These are phyloP conservation scores for Allolobophora icterica DNA, from an alignment of 2,888 invertebrate species.

Conservation along the genomic window DNA sequence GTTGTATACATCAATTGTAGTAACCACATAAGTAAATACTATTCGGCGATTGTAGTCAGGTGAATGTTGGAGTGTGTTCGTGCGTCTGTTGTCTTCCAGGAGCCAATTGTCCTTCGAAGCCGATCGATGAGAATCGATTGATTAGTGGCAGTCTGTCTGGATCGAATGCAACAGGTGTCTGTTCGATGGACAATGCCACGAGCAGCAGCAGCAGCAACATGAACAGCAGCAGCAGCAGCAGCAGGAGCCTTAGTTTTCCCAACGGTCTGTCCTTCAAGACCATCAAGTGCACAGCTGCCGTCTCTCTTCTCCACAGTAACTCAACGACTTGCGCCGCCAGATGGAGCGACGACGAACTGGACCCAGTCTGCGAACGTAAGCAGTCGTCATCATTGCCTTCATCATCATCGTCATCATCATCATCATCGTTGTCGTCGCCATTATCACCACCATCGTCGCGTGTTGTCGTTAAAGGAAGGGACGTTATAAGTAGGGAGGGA, in stretches of 20 bases:
- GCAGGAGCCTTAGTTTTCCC: not conserved
- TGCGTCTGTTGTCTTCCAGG: not conserved
- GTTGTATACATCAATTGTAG: too few species aligned
- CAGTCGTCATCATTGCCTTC: not conserved
- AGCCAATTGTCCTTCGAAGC: not conserved
- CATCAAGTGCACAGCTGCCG: not conserved
- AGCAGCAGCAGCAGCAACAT: too few species aligned
- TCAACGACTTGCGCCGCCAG: not conserved
- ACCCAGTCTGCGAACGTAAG: conserved; percentile 1
- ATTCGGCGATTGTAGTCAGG: not conserved
- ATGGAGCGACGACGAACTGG: conserved; percentile 9
- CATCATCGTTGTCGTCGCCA: not conserved
- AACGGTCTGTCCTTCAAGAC: not conserved
- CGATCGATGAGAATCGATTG: not conserved
- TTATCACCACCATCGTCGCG: not conserved
- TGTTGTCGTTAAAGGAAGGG: not conserved
- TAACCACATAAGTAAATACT: not conserved
- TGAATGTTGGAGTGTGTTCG: not conserved
- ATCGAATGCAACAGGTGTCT: conserved; percentile 26
- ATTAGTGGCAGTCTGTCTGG: not conserved
- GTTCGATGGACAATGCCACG: not conserved
- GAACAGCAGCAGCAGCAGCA: too few species aligned
- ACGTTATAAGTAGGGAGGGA: not conserved
- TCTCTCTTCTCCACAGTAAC: not conserved
- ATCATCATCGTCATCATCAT: not conserved